Percentiles rank a stretch among this genome's conserved stretches.
Conservation (phyloP, 2,113 vertebrate genomes). For the Triplophysa rosa region DNA sequence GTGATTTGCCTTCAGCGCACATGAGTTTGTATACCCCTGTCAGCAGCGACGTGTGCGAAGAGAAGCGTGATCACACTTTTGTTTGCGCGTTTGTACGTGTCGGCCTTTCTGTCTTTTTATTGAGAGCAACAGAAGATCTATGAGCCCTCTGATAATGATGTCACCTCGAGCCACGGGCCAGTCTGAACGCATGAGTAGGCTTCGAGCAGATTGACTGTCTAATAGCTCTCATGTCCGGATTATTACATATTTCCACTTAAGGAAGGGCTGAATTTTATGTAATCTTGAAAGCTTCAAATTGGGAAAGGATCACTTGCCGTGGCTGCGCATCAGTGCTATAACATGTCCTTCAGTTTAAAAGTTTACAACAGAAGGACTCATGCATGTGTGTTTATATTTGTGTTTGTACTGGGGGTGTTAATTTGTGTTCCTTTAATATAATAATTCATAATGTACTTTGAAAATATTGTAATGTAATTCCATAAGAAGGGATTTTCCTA, state of each 20-base stretch:
- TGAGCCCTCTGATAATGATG: slow-evolving; percentile 49
- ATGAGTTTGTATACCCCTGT: too few relatives aligned
- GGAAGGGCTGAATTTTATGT: slow-evolving; percentile 5
- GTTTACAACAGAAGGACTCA: neutral
- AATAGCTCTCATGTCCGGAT: slow-evolving; percentile 47
- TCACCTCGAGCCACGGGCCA: slow-evolving; percentile 41
- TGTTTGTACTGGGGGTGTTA: neutral
- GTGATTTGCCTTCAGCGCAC: neutral
- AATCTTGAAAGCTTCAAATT: slow-evolving; percentile 29
- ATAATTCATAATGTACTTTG: too few relatives aligned
- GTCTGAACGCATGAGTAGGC: slow-evolving; percentile 46
- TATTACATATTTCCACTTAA: slow-evolving; percentile 40
- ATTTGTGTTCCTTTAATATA: too few relatives aligned
- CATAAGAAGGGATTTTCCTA: too few relatives aligned
- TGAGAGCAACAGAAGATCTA: slow-evolving; percentile 44
- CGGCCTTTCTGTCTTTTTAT: neutral
- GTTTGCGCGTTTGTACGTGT: slow-evolving; percentile 1
- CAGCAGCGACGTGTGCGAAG: too few relatives aligned
- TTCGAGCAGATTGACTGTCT: slow-evolving; percentile 58
- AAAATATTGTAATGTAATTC: too few relatives aligned
- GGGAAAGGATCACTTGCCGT: neutral
- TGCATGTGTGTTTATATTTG: neutral
- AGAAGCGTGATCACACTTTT: neutral
- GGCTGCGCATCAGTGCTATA: neutral
- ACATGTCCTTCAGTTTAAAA: neutral